Evolutionary conservation across 1,140 invertebrate genomes (phyloP).

Genomic region (Drosophila neocordata): DNA sequence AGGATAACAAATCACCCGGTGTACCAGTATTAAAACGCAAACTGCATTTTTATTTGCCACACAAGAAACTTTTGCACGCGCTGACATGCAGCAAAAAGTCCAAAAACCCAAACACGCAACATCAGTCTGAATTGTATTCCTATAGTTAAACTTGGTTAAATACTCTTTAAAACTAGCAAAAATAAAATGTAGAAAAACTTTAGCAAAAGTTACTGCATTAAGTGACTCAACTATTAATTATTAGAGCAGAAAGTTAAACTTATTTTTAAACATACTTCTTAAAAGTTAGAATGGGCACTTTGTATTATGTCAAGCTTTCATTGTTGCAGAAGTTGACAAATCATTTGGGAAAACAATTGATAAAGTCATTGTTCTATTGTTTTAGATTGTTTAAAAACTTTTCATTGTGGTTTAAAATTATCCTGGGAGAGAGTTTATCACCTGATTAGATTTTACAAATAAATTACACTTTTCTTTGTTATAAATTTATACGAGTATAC

Average conservation of each 20-base stretch:
- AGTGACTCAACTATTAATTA: not conserved
- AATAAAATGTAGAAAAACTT: not conserved
- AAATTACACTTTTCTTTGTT: too few relatives aligned
- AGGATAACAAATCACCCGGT: slow-evolving; percentile 7
- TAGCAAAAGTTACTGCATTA: not conserved
- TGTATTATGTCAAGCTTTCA: too few relatives aligned
- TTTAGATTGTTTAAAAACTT: too few relatives aligned
- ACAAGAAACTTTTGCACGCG: slow-evolving; percentile 4
- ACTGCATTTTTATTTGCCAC: slow-evolving; percentile 15
- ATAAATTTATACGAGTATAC: too few relatives aligned
- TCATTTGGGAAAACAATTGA: too few relatives aligned
- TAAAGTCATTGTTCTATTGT: too few relatives aligned
- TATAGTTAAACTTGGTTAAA: not conserved
- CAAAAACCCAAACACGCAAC: slow-evolving; percentile 11
- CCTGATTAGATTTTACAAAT: too few relatives aligned
- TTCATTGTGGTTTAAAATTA: too few relatives aligned
- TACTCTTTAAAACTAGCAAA: not conserved
- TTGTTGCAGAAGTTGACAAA: too few relatives aligned
- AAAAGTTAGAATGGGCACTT: too few relatives aligned
- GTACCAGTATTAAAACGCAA: slow-evolving; percentile 7
- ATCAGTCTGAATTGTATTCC: not conserved
- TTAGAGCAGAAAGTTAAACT: not conserved
- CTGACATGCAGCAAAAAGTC: slow-evolving; percentile 9
- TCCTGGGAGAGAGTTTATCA: too few relatives aligned
- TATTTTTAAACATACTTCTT: too few relatives aligned